Base-by-base conservation (phyloP, 2,888 invertebrate species). In the Miltochrista miniata region DNA sequence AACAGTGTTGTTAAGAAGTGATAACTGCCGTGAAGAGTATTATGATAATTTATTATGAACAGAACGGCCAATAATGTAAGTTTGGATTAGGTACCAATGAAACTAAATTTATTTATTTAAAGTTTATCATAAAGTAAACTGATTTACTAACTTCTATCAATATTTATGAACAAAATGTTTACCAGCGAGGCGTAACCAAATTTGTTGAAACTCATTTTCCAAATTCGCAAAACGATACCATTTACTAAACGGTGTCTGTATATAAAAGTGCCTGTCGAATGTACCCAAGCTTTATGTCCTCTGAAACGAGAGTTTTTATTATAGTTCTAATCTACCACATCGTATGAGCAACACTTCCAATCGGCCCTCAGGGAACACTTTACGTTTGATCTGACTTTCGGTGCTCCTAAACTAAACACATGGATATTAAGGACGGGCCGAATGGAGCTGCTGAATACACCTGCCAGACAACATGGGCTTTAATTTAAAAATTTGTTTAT, bases 291-390 rank as follows among this genome's bases (percentile, higher is more conserved):
- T 56, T 59, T 56, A 54, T 59, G 56, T 58, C 54, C 54, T 54
- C 39, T 39, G 41, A 50, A 59, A 59, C 47, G 48, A 55, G 39
- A 46, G 47, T 48, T 63, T 64, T 64, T 68, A 62, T 61, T 65
- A 56, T 70, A 60, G 64, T 68, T 66, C 65, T 64, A 65, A 66
- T 66, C 62, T 60, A 44, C 56, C 47, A 34, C 51, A 58, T 51
- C 54, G 54, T 56, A 47, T 48, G 59, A 59, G 56, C n/a, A 57
- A 45, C 44, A 41, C 39, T 49, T 44, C 34, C 8, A 57, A 57
- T 48, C 51, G 44, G 35, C 42, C 65, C 56, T 24, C 0, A 10
- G 59, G 60, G 61, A 60, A 18, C 54, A 18, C 24, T 67, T 64
- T 45, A 41, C 49, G 47, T 48, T 48, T 45, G n/a, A 41, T 18